Conservation (phyloP, 1,140 invertebrate species). For the Delia radicum region DNA sequence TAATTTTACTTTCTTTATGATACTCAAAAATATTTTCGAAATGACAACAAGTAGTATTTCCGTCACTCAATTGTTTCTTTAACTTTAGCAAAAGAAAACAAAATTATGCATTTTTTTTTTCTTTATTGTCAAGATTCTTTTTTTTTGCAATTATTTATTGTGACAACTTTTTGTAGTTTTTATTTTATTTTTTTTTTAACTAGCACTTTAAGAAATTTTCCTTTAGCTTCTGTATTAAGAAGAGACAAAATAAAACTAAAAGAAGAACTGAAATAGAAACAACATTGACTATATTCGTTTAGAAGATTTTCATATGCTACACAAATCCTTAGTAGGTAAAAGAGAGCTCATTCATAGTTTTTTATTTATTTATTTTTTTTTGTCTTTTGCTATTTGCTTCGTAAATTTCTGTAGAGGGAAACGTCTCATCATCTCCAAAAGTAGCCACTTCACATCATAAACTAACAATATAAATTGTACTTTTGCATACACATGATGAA, state of each 20-base stretch:
- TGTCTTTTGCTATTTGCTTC: not conserved
- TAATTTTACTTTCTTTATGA: no score
- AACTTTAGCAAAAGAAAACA: not conserved
- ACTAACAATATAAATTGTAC: not conserved
- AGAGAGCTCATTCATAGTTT: not conserved
- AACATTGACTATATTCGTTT: not conserved
- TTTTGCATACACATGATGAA: no score
- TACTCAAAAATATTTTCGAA: no score
- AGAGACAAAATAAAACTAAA: no score
- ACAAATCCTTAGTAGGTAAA: not conserved
- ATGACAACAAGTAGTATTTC: not conserved
- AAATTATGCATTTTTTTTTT: not conserved
- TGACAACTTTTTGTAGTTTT: not conserved
- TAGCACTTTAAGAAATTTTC: not conserved
- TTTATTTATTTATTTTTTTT: not conserved
- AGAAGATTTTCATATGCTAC: not conserved
- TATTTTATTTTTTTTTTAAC: not conserved
- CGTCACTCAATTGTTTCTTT: not conserved
- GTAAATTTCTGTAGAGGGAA: not conserved
- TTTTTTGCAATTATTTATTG: not conserved
- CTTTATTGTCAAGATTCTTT: not conserved
- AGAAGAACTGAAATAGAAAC: not conserved
- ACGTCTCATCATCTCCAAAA: not conserved
- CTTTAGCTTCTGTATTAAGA: not conserved
- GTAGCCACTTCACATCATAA: not conserved